Percentiles rank a stretch among this genome's conserved stretches.
Evolutionary conservation across 2,113 vertebrate species (phyloP).

Genomic region (Platanista minor): DNA sequence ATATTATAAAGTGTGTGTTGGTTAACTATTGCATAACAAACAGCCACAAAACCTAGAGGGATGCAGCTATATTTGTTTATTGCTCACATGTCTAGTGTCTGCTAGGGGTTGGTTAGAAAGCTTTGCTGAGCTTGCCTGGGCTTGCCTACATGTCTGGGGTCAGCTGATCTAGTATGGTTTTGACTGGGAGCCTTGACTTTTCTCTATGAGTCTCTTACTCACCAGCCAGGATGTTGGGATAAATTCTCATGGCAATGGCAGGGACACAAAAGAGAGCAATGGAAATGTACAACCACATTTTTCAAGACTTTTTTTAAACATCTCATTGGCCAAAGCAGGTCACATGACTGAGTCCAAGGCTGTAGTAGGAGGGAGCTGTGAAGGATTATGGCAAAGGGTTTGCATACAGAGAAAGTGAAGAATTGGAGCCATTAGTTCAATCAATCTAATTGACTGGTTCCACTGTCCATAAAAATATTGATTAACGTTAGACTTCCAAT

Average conservation of each 20-base stretch:
- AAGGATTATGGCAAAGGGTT: not conserved
- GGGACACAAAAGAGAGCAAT: not conserved
- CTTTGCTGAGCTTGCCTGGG: not conserved
- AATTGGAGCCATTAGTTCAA: not conserved
- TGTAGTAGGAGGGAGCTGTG: not conserved
- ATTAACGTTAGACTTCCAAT: not conserved
- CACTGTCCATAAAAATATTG: not conserved
- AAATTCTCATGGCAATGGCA: not conserved
- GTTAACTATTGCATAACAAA: not conserved
- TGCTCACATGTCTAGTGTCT: not conserved
- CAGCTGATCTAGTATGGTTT: not conserved
- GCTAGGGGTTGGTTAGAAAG: not conserved
- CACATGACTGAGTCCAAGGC: not conserved
- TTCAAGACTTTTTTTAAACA: not conserved
- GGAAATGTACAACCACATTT: not conserved
- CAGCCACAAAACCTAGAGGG: not conserved
- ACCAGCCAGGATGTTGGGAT: not conserved
- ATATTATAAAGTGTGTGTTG: not conserved
- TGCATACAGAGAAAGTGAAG: not conserved
- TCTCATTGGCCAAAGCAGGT: not conserved
- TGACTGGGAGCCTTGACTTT: not conserved
- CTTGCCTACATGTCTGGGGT: not conserved
- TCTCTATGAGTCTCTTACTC: not conserved
- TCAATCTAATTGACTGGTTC: not conserved
- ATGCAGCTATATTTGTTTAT: not conserved